phyloP scores from a whole-genome alignment of 2,113 vertebrate species.

The Sceloporus tristichus region DNA sequence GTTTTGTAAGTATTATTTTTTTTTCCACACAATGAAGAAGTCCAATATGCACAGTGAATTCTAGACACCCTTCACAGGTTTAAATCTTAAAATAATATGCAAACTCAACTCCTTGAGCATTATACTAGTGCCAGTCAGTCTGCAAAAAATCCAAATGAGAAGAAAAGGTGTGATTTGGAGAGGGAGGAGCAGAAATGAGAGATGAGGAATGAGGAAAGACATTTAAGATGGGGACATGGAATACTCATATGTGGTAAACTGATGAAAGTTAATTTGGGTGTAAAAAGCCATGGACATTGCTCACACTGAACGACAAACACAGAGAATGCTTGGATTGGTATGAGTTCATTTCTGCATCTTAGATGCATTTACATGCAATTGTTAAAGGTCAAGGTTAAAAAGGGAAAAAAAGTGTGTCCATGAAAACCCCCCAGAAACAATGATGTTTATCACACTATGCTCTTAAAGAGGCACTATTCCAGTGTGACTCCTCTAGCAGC shows the following conservation, averaged over 20 bases:
- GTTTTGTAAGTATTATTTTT: neutral
- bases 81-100: neutral
- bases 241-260: conserved; percentile 67
- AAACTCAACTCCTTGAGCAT: neutral
- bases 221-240: conserved; percentile 64
- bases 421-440: neutral
- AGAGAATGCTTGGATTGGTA: conserved; percentile 52
- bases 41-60: neutral
- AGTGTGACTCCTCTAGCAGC: no score
- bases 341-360: conserved; percentile 42
- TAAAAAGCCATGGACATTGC: conserved; percentile 58
- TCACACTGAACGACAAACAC: conserved; percentile 44
- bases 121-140: neutral
- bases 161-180: conserved; percentile 60
- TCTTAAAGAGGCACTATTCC: no score
- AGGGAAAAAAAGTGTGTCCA: neutral
- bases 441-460: no score
- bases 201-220: conserved; percentile 58
- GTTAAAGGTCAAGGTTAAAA: conserved; percentile 49
- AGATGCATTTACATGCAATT: conserved; percentile 56
- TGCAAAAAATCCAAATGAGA: conserved; percentile 52
- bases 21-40: neutral
- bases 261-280: conserved; percentile 42
- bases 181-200: conserved; percentile 36
- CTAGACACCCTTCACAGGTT: neutral